Percentiles rank a stretch among this genome's conserved stretches.
These are phyloP conservation scores for Onthophagus sagittarius DNA, from an alignment of 2,888 invertebrate genomes.

Conservation along the genomic window DNA sequence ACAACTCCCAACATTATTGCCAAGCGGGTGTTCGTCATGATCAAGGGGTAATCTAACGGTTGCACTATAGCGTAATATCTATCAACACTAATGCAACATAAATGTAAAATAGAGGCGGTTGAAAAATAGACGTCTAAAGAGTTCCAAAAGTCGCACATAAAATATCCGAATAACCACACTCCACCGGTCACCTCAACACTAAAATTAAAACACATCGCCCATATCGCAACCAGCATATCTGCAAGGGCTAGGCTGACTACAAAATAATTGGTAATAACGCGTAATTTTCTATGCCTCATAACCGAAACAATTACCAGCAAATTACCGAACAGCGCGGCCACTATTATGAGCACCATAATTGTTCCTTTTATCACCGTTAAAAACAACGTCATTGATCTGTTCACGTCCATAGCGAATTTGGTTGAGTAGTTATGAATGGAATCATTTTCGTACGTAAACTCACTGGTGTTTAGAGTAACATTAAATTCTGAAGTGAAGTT, in stretches of 20 bases:
- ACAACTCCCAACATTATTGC: slow-evolving; percentile 82
- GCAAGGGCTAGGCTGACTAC: slow-evolving; percentile 92
- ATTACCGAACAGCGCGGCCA: slow-evolving; percentile 87
- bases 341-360: slow-evolving; percentile 83
- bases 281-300: slow-evolving; percentile 69
- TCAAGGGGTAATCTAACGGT: slow-evolving; percentile 87
- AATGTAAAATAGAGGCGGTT: slow-evolving; percentile 89
- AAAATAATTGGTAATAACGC: slow-evolving; percentile 92
- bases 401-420: slow-evolving; percentile 26
- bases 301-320: slow-evolving; percentile 84
- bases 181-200: slow-evolving; percentile 81
- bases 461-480: slow-evolving; percentile 28
- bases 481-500: slow-evolving; percentile 23
- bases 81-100: slow-evolving; percentile 89
- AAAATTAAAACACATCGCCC: slow-evolving; percentile 93
- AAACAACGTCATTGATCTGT: slow-evolving; percentile 55
- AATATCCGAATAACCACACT: slow-evolving; percentile 83
- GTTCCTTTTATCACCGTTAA: slow-evolving; percentile 66
- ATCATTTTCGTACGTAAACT: slow-evolving; percentile 24
- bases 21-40: slow-evolving; percentile 81
- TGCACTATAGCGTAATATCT: slow-evolving; percentile 89
- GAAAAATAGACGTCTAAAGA: slow-evolving; percentile 93
- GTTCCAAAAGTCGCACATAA: slow-evolving; percentile 96
- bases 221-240: slow-evolving; percentile 90
- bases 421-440: slow-evolving; percentile 27